Conservation (phyloP, 2,113 vertebrate genomes). For the Fulica atra region DNA sequence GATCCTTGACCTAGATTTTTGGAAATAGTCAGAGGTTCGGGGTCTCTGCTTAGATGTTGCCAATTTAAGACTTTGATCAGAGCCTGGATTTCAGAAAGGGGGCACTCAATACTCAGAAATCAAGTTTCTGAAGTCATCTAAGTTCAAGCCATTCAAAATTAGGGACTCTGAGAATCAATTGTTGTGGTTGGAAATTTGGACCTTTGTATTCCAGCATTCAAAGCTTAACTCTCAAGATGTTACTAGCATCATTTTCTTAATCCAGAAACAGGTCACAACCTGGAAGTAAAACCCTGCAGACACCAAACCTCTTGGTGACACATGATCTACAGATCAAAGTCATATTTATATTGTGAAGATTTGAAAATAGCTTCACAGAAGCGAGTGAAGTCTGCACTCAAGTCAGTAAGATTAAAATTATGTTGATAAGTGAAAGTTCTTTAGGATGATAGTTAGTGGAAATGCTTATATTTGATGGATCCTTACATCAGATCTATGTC, state of each 20-base stretch:
- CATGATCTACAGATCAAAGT: conserved; percentile 29
- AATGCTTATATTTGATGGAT: not conserved
- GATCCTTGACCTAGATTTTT: not conserved
- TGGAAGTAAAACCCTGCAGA: conserved; percentile 16
- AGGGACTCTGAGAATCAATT: not conserved
- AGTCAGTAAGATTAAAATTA: conserved; percentile 34
- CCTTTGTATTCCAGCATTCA: not conserved
- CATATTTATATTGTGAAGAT: not conserved
- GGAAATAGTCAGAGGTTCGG: not conserved
- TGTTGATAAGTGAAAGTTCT: not conserved
- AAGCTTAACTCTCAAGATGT: not conserved
- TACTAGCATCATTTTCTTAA: not conserved
- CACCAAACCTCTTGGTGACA: not conserved
- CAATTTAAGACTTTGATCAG: not conserved
- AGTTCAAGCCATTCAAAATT: not conserved
- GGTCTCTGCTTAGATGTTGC: not conserved
- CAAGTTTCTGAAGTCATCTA: not conserved
- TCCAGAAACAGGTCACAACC: conserved; percentile 20
- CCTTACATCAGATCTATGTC: not conserved
- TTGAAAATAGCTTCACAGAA: conserved; percentile 25
- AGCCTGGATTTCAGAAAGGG: not conserved
- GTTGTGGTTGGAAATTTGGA: not conserved
- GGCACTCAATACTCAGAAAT: conserved; percentile 28
- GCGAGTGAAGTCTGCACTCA: not conserved
- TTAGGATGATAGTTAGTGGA: not conserved